These are phyloP conservation scores for zebrafish (Danio rerio) DNA, from an alignment of 2,113 vertebrate species.

Conservation along the genomic window GRCz12tu NC_133181.1:10616001-10616500, in stretches of 20 bases:
- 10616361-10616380: slow-evolving; percentile 31
- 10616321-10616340: slow-evolving; percentile 42
- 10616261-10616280: slow-evolving; percentile 22
- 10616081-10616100: slow-evolving; percentile 20
- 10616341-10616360: slow-evolving; percentile 20
- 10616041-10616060: background rate
- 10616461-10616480: background rate
- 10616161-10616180: slow-evolving; percentile 50
- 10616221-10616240: background rate
- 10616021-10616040: too few relatives aligned
- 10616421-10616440: background rate
- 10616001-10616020: too few relatives aligned
- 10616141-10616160: slow-evolving; percentile 66
- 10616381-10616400: slow-evolving; percentile 17
- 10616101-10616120: slow-evolving; percentile 14
- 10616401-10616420: background rate
- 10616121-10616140: slow-evolving; percentile 54
- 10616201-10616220: background rate
- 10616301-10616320: slow-evolving; percentile 19
- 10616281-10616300: slow-evolving; percentile 16
- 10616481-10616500: background rate
- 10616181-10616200: slow-evolving; percentile 9
- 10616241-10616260: slow-evolving; percentile 33
- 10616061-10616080: slow-evolving; percentile 2
- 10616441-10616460: background rate